These are phyloP conservation scores for Sthenelais limicola DNA, from an alignment of 2,888 invertebrate species.

Conservation along the genomic window DNA sequence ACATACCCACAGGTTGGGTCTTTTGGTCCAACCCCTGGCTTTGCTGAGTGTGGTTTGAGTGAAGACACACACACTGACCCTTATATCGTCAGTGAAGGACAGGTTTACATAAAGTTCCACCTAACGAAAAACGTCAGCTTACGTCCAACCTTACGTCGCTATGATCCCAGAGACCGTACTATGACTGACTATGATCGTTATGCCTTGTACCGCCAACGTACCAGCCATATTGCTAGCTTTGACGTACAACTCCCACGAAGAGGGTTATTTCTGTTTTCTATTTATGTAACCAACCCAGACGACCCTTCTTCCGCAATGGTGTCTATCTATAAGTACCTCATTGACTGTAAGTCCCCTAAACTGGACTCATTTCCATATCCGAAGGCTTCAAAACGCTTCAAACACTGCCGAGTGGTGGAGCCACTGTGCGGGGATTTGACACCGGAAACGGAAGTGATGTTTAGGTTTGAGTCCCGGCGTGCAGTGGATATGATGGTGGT, in stretches of 20 bases:
- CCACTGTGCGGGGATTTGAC: conserved; percentile 51
- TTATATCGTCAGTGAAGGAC: conserved; percentile 40
- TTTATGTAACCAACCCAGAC: conserved; percentile 44
- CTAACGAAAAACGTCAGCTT: conserved; percentile 40
- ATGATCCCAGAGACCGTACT: conserved; percentile 40
- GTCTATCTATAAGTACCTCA: conserved; percentile 45
- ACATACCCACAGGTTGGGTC: conserved; percentile 47
- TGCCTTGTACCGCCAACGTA: conserved; percentile 43
- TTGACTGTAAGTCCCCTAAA: conserved; percentile 45
- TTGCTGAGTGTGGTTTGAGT: conserved; percentile 41
- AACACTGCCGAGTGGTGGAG: conserved; percentile 50
- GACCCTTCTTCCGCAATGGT: conserved; percentile 1
- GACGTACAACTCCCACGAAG: conserved; percentile 44
- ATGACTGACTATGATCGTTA: conserved; percentile 44
- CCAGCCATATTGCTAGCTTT: conserved; percentile 42
- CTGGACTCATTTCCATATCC: conserved; percentile 45
- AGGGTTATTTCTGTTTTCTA: conserved; percentile 50
- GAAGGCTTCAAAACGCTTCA: conserved; percentile 50
- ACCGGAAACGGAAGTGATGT: conserved; percentile 34
- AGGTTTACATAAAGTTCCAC: conserved; percentile 12
- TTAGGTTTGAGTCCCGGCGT: conserved; percentile 49
- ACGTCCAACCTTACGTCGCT: conserved; percentile 36
- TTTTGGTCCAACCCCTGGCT: conserved; percentile 49
- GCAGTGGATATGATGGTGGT: conserved; percentile 49
- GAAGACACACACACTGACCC: conserved; percentile 48